Evolutionary conservation across 2,797 vertebrate species (phyloP), one percentile per base, ranked within the genome.

Genomic region (Artibeus jamaicensis): DNA sequence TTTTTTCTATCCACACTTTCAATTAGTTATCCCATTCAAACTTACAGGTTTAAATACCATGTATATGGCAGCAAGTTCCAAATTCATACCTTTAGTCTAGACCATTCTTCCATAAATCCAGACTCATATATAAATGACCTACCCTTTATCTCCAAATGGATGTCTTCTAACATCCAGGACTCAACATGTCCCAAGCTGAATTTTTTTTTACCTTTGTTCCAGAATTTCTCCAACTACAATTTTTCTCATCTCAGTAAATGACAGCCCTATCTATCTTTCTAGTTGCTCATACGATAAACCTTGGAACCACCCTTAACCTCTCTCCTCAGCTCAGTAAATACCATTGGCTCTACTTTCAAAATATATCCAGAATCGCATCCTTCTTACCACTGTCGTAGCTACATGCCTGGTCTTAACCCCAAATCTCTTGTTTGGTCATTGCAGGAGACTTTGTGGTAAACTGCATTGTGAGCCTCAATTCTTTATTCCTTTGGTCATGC

Each of bases 131-230:
- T 71, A 92, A 86, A 82, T n/a, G 21, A 46, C 12, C 39, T 77
- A 19, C 34, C 65, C 55, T 76, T 44, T 57, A 18, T 71, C 29
- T 87, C 34, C 48, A 82, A 19, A 44, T 57, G 24, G 19, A 53
- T 57, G 53, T 26, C n/a, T 89, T 94, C 86, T 78, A 94, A 83
- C n/a, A 83, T 59, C 4, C 37, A 34, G 93, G 32, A 94, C 21
- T 79, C 55, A 48, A 34, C 22, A 74, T 44, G 6, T 76, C 59
- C 22, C 68, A 77, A 90, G 53, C 5, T 91, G n/a, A 93, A n/a
- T 26, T 57, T 79, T 44, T 84, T 84, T 37, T 79, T 6, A 21
- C 84, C n/a, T 50, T 74, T 34, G 32, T n/a, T n/a, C 19, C 12
- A 14, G 29, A 70, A 81, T 21, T 62, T 22, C 7, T 50, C 37